Percentiles rank a stretch among this genome's conserved stretches.
Evolutionary conservation across 2,113 vertebrate genomes (phyloP).

Genomic region (Scomber colias): DNA sequence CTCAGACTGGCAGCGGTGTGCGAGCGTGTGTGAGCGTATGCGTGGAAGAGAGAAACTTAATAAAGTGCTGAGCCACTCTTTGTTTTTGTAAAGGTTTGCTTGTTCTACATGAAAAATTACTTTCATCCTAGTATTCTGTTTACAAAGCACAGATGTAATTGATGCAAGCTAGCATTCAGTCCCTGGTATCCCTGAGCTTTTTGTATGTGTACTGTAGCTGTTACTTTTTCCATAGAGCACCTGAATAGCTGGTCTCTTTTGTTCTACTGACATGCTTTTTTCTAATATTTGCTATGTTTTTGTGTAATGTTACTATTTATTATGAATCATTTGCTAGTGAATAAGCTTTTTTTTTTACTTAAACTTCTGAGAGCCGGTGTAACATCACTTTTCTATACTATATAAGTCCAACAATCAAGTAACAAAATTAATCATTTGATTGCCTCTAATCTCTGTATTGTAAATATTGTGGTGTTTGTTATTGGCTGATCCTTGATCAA

Average conservation of each 20-base stretch:
- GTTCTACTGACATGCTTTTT: slow-evolving; percentile 73
- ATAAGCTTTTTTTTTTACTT: slow-evolving; percentile 64
- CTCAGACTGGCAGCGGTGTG: slow-evolving; percentile 48
- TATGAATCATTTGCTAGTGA: slow-evolving; percentile 76
- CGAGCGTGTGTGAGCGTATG: slow-evolving; percentile 51
- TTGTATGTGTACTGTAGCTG: slow-evolving; percentile 68
- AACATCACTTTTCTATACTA: slow-evolving; percentile 69
- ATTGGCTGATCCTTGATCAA: slow-evolving; percentile 74
- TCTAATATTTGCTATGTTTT: slow-evolving; percentile 71
- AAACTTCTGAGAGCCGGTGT: slow-evolving; percentile 50
- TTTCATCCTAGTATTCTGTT: slow-evolving; percentile 68
- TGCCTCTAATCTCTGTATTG: slow-evolving; percentile 73
- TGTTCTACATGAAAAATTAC: slow-evolving; percentile 52
- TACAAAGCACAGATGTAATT: slow-evolving; percentile 74
- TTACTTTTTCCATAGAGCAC: slow-evolving; percentile 64
- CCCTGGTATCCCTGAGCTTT: slow-evolving; percentile 54
- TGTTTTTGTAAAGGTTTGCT: slow-evolving; percentile 59
- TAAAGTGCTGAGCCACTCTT: slow-evolving; percentile 53
- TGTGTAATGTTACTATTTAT: slow-evolving; percentile 81
- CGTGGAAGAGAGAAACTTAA: slow-evolving; percentile 62
- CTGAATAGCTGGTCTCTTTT: slow-evolving; percentile 61
- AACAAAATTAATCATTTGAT: slow-evolving; percentile 65
- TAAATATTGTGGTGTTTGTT: slow-evolving; percentile 79
- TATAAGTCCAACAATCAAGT: slow-evolving; percentile 62
- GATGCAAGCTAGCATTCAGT: slow-evolving; percentile 62